Evolutionary conservation across 2,113 vertebrate species (phyloP).

Genomic region (Paralichthys olivaceus): DNA sequence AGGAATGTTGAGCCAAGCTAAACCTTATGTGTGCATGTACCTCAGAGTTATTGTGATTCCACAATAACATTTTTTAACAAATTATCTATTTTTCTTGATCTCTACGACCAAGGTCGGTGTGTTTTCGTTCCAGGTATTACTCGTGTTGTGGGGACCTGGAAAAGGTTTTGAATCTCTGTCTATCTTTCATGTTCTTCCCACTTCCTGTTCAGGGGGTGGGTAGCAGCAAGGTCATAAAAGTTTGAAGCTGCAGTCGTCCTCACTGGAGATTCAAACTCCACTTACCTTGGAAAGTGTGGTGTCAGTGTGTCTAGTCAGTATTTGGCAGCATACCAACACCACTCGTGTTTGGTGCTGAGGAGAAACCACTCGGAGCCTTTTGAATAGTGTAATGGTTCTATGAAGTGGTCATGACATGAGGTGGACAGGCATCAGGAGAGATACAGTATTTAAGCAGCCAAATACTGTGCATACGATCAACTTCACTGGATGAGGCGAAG

Average conservation of each 20-base stretch:
- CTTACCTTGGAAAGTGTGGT: background rate
- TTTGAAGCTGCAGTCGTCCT: slow-evolving; percentile 23
- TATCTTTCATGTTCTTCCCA: slow-evolving; percentile 42
- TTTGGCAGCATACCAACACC: no score
- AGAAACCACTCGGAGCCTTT: background rate
- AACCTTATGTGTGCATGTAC: slow-evolving; percentile 21
- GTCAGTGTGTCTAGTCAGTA: no score
- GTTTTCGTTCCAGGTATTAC: no score
- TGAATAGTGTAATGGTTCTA: no score
- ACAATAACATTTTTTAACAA: no score
- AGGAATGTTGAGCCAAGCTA: background rate
- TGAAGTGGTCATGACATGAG: background rate
- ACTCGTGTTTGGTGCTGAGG: background rate
- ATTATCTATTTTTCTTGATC: no score
- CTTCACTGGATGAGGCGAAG: background rate
- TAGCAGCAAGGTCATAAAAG: slow-evolving; percentile 30
- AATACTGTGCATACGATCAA: background rate
- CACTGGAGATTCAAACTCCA: slow-evolving; percentile 24
- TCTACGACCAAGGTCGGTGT: no score
- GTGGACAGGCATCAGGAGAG: background rate
- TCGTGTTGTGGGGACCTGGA: slow-evolving; percentile 3
- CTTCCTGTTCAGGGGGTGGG: slow-evolving; percentile 31
- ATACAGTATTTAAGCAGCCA: no score
- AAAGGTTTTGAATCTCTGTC: slow-evolving; percentile 51
- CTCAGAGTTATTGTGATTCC: no score